phyloP scores from a whole-genome alignment of 2,888 invertebrate genomes.

The Xestia rhomboidea region DNA sequence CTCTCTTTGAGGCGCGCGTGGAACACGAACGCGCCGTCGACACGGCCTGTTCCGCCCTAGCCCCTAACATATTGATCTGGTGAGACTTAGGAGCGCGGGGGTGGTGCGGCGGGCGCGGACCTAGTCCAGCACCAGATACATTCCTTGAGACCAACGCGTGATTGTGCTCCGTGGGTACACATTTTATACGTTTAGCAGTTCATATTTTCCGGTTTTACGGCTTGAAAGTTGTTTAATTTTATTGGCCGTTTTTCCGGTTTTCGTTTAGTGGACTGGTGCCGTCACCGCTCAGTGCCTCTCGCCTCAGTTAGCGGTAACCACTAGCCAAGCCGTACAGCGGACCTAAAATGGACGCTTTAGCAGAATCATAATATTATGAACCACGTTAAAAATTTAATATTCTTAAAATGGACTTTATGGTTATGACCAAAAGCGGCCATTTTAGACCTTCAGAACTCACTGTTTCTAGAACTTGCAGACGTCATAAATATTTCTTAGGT shows the following conservation, averaged over 20 bases:
- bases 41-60: too few relatives aligned
- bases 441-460: too few relatives aligned
- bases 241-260: conserved; percentile 61
- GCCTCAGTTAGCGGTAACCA: conserved; percentile 26
- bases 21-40: too few relatives aligned
- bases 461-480: neutral
- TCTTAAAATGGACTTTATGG: too few relatives aligned
- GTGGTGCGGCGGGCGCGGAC: too few relatives aligned
- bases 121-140: neutral
- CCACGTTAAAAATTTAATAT: too few relatives aligned
- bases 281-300: neutral
- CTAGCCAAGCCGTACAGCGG: neutral
- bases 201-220: conserved; percentile 52
- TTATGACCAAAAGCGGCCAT: too few relatives aligned
- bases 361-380: too few relatives aligned
- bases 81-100: too few relatives aligned
- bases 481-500: neutral
- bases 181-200: neutral
- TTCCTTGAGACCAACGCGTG: neutral
- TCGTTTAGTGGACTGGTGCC: conserved; percentile 40
- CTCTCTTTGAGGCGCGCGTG: too few relatives aligned
- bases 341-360: too few relatives aligned
- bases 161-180: neutral
- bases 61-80: neutral
- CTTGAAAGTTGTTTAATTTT: conserved; percentile 61